A percentile compares a stretch with the other conserved stretches of the same genome.
These are phyloP conservation scores for Epinephelus malabaricus DNA, from an alignment of 2,797 vertebrate species.

Conservation along the genomic window DNA sequence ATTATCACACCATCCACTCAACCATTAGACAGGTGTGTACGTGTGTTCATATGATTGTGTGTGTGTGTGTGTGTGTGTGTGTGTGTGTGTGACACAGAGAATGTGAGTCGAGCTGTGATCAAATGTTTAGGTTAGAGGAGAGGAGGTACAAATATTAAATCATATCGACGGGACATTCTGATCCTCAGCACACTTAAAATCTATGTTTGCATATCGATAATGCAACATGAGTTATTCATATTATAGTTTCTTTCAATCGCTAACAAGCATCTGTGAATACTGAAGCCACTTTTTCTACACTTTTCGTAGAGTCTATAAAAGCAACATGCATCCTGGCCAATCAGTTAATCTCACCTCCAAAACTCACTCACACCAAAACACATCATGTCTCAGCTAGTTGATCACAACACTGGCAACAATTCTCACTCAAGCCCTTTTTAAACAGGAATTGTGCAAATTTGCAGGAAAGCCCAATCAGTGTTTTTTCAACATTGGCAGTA, in stretches of 20 bases:
- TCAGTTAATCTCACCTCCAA: not conserved
- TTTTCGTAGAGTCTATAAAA: not conserved
- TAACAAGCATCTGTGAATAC: no score
- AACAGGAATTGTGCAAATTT: no score
- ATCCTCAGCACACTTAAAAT: not conserved
- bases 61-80: conserved; percentile 14
- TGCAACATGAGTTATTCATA: no score
- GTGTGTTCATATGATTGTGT: no score
- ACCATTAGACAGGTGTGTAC: no score
- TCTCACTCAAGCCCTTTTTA: no score
- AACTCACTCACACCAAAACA: not conserved
- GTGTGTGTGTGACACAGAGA: not conserved
- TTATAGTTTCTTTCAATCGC: no score
- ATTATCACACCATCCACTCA: conserved; percentile 40
- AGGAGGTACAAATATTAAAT: no score
- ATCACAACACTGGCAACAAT: not conserved
- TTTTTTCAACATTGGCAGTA: no score
- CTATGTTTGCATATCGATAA: not conserved
- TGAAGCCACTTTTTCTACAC: no score
- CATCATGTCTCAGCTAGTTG: not conserved
- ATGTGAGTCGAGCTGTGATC: conserved; percentile 8
- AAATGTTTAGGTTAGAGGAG: not conserved
- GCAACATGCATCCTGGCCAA: not conserved
- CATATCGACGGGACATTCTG: not conserved
- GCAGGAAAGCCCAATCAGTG: no score